Base-by-base conservation (phyloP, 2,888 invertebrate species). In the Drosophila nigricruria region DNA sequence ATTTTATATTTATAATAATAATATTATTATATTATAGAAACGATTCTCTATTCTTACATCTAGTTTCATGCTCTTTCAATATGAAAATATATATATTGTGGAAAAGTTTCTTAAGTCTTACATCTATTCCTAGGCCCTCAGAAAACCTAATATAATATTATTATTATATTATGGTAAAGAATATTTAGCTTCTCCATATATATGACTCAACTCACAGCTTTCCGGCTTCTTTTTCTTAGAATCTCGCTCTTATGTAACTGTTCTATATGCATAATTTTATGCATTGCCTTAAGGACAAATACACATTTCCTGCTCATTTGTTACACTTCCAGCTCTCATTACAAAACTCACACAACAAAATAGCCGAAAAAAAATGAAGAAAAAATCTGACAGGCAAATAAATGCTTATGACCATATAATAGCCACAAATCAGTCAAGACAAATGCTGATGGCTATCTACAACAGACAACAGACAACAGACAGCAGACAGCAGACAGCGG, bases 351-450 rank as follows among this genome's bases (percentile, higher is more conserved):
- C 34, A 10, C 20, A 20, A 20, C 32, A 30, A 50, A 32, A 32
- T 32, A 14, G 20, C 23, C 18, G 25, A 36, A 52, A 38, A 36
- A 52, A n/a, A 25, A 47, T 20, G 25, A 20, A 52, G 27, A 50
- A 56, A 56, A 69, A 68, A 74, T 57, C 64, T 65, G 71, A 72
- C 76, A 77, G 79, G 57, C 79, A 77, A 78, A 78, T 78, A 77
- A 77, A 77, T 77, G 77, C 77, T 77, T 78, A 77, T 77, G 77
- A 78, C 60, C 79, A 70, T 61, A 83, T 87, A 83, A 87, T 81
- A 81, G 87, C 84, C 66, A 84, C 87, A 87, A 84, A 84, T 84
- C 79, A 81, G 79, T 84, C 82, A 84, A 84, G 79, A 56, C 74
- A 70, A 73, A 74, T 70, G 78, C 82, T 72, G 81, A 77, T 78